Evolutionary conservation across 2,797 vertebrate genomes (phyloP), one percentile per base, ranked within the genome.

Genomic region (Pipistrellus pygmaeus): DNA sequence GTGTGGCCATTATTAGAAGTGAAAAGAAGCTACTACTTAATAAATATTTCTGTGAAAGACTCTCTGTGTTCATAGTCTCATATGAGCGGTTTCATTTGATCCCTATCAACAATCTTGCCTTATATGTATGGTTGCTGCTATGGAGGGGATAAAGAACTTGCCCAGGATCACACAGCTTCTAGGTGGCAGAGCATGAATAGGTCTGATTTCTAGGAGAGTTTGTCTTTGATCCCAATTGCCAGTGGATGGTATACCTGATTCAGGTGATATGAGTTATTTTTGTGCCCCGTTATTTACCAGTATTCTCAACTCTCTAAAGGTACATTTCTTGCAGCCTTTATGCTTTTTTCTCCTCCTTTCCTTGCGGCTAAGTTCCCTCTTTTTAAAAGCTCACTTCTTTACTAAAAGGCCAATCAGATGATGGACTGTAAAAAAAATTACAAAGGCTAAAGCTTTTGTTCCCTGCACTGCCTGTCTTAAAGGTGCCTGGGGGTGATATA

Each of bases 311-410:
- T 88, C 20, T 80, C 82, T n/a, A 68, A 94, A 71, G 75, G 78
- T 85, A 1, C 15, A 72, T 83, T 84, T 64, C 30, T 85, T 69
- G 21, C 15, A 68, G 44, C 17, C 23, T 20, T 87, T 94, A 30
- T 30, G 51, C 5, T 41, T 91, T 85, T 85, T 73, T 77, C 14
- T 91, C 25, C 32, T 69, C 27, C 80, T 91, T 62, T 5, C 15
- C 15, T 53, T 32, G 2, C 69, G 55, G 46, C n/a, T 25, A 87
- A n/a, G 3, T 72, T 92, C 85, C 48, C 9, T 78, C 41, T 76
- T 88, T 92, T 78, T 69, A 94, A 89, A 13, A 94, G 81, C 46
- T 96, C 27, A 46, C 38, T 87, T 95, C 82, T 93, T 95, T 91
- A n/a, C 27, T 71, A 73, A 76, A 73, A 69, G 51, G 57, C 60